Evolutionary conservation across 2,113 vertebrate species (phyloP), one percentile per base, ranked within the genome.

Genomic region (Serilophus lunatus): DNA sequence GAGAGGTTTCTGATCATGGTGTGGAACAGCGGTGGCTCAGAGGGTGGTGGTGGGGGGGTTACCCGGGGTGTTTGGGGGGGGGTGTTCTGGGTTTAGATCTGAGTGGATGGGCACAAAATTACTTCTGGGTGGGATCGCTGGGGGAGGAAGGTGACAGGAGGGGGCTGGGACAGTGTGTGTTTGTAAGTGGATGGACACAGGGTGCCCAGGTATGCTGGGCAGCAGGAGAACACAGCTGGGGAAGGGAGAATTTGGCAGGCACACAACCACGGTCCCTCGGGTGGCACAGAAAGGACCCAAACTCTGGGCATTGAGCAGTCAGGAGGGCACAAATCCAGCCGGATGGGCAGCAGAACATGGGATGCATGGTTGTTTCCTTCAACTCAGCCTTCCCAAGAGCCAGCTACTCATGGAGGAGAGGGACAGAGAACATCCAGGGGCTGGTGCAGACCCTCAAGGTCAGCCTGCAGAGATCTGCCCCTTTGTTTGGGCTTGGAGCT

Each of bases 131-230:
- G 51, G 31, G 3, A 29, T 45, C 23, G 3, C 12, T 0, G 3
- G 25, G 53, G 69, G 87, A 64, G 60, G 50, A 49, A 26, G 50
- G 50, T 6, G 83, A n/a, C 31, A 61, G 57, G 56, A 64, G 44
- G 60, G 82, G n/a, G 13, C 49, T 49, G 77, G 45, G 38, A 4
- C 31, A 1, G 66, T 0, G 49, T 25, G 49, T 42, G 75, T 74
- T 16, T 49, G 23, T 14, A 10, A 13, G 15, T 1, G 49, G 74
- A 13, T 28, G 63, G 31, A 4, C 13, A 2, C 0, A 15, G n/a
- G 35, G 1, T 17, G 22, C 24, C 0, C 9, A 26, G 26, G 42
- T 6, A 4, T 13, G 0, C 6, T 1, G 53, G 31, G 53, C 31
- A n/a, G 36, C 7, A 31, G 64, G 33, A 64, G 22, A 23, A 8